These are phyloP conservation scores for Eidolon helvum DNA, from an alignment of 2,113 vertebrate genomes.

Conservation along the genomic window DNA sequence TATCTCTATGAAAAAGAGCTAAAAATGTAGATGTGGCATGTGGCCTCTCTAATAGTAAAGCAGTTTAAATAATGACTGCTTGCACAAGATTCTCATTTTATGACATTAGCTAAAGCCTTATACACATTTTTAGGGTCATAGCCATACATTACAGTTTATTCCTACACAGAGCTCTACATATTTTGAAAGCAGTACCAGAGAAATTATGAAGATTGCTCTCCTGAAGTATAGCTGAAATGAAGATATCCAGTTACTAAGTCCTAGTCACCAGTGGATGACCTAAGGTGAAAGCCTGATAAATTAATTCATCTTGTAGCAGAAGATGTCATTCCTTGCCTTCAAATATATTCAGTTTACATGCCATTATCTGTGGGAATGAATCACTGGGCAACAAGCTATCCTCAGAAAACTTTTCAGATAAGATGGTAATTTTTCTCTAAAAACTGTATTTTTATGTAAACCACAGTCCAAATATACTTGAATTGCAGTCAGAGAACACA, in stretches of 20 bases:
- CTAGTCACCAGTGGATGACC: slow-evolving; percentile 53
- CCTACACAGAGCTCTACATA: background rate
- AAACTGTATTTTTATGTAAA: slow-evolving; percentile 83
- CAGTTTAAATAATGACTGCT: slow-evolving; percentile 42
- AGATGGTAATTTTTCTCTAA: slow-evolving; percentile 71
- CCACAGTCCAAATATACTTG: slow-evolving; percentile 65
- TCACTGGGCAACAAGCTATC: slow-evolving; percentile 70
- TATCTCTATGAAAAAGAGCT: background rate
- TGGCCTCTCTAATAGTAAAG: background rate
- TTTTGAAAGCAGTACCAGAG: slow-evolving; percentile 51
- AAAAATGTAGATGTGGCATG: background rate
- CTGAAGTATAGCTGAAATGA: slow-evolving; percentile 49
- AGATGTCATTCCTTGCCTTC: slow-evolving; percentile 71
- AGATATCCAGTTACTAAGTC: slow-evolving; percentile 36
- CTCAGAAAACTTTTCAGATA: slow-evolving; percentile 74
- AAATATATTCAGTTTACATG: slow-evolving; percentile 79
- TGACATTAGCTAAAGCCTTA: background rate
- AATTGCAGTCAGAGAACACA: slow-evolving; percentile 71
- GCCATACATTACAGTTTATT: slow-evolving; percentile 52
- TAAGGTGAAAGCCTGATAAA: slow-evolving; percentile 73
- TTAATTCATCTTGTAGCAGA: slow-evolving; percentile 74
- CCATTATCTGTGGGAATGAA: slow-evolving; percentile 74
- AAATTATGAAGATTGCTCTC: slow-evolving; percentile 67
- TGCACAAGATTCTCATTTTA: background rate
- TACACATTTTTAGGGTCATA: slow-evolving; percentile 6